Evolutionary conservation across 2,113 vertebrate species (phyloP), one percentile per base, ranked within the genome.

Genomic region (Cyanoramphus novaezelandiae): DNA sequence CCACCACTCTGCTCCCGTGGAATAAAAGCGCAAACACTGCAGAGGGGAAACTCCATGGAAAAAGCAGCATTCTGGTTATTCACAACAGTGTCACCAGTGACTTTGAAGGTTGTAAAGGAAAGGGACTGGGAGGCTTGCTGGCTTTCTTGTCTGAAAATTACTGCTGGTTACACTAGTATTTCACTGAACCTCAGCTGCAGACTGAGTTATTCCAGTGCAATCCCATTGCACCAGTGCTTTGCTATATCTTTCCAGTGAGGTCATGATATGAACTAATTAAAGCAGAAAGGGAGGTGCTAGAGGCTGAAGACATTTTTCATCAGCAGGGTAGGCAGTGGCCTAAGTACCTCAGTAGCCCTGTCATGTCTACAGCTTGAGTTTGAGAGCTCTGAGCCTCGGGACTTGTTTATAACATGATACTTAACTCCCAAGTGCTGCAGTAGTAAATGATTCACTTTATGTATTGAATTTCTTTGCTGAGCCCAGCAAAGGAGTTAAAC

Each of bases 1-100:
- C 0, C 0, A 0, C 35, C 50, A 43, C 16, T 84, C 24, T 2
- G 0, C 35, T 62, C 28, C 25, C 6, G 0, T 4, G 24, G 29
- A 78, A 10, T 8, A 74, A 28, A 17, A 41, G 21, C 9, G 1
- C 11, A 31, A 69, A 52, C 11, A 39, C 8, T 28, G 18, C 1
- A 1, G 13, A 44, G 33, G 4, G 28, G 8, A 83, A 77, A 31
- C 4, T 7, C 46, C 28, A 46, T 0, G 10, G 57, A 49, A 91
- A 91, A 63, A 82, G 19, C 17, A 37, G 19, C 8, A 50, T 16
- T 76, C 77, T 53, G 57, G 17, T 62, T 35, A 39, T 68, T 68
- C n/a, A 33, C 24, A 24, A 39, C 13, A 39, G 28, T 12, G 13
- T 27, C 50, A 37, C 8, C 27, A 33, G 11, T 63, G 31, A n/a